A percentile compares a stretch with the other conserved stretches of the same genome.
Evolutionary conservation across 2,797 vertebrate genomes (phyloP).

Genomic region (Ctenosaura bakeri): DNA sequence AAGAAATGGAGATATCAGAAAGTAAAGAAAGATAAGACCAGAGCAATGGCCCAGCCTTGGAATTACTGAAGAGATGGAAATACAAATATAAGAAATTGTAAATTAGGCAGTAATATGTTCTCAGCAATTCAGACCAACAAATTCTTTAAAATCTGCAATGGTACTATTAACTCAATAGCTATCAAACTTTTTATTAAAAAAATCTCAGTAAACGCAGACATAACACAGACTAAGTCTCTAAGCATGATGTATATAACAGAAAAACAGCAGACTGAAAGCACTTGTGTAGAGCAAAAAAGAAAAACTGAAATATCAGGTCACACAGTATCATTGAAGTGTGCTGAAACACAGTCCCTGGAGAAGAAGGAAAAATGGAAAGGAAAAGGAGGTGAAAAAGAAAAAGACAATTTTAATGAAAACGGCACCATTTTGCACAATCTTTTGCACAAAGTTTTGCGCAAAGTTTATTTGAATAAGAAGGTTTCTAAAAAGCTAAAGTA

Average conservation of each 20-base stretch:
- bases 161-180: not conserved
- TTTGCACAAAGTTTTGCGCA: not conserved
- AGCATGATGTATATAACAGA: not conserved
- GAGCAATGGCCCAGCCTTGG: conserved; percentile 47
- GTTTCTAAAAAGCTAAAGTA: not conserved
- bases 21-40: conserved; percentile 5
- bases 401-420: not conserved
- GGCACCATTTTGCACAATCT: conserved; percentile 9
- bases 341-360: too few relatives aligned
- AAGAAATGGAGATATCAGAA: conserved; percentile 37
- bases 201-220: not conserved
- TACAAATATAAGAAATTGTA: conserved; percentile 55
- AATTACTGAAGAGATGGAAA: conserved; percentile 69
- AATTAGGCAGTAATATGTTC: conserved; percentile 49
- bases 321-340: too few relatives aligned
- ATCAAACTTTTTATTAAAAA: not conserved
- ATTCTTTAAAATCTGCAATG: conserved; percentile 39
- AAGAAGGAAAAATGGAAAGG: not conserved
- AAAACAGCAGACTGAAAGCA: not conserved
- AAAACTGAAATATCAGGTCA: too few relatives aligned
- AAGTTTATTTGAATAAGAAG: conserved; percentile 16
- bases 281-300: too few relatives aligned
- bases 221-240: not conserved
- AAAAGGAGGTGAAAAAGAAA: not conserved
- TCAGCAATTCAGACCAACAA: conserved; percentile 18